Percentiles rank a stretch among this genome's conserved stretches.
phyloP scores from a whole-genome alignment of 92 coral and sea anemone species.

The Metridium senile region DNA sequence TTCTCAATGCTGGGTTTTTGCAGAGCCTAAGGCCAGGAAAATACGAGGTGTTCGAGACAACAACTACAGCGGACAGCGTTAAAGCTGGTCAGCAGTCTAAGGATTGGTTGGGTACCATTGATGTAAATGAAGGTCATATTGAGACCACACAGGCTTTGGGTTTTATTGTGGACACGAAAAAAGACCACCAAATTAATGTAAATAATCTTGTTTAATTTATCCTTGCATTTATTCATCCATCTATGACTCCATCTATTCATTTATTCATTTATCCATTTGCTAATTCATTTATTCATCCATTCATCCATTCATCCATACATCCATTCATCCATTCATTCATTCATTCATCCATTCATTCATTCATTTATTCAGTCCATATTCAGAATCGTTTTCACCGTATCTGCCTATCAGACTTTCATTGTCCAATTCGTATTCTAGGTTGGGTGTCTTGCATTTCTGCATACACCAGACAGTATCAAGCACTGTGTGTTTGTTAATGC shows the following conservation, averaged over 20 bases:
- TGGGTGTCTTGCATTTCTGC: neutral
- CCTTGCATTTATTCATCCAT: neutral
- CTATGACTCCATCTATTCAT: neutral
- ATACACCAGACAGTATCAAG: neutral
- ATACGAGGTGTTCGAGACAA: slow-evolving; percentile 10
- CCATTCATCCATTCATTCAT: too few relatives aligned
- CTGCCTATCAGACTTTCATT: too few relatives aligned
- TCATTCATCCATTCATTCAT: too few relatives aligned
- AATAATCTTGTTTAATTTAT: neutral
- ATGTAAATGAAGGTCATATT: slow-evolving; percentile 12
- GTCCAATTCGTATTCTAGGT: neutral
- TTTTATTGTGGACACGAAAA: neutral
- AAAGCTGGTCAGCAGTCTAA: neutral
- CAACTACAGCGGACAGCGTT: neutral
- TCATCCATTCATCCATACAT: too few relatives aligned
- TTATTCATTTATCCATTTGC: too few relatives aligned
- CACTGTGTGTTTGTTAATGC: neutral
- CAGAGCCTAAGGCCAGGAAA: slow-evolving; percentile 7
- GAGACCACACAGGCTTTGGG: slow-evolving; percentile 3
- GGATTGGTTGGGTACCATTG: slow-evolving; percentile 10
- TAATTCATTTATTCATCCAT: too few relatives aligned
- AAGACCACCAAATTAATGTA: neutral
- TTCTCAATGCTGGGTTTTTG: slow-evolving; percentile 11
- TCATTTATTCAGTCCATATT: too few relatives aligned
- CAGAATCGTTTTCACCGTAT: too few relatives aligned